Percentiles rank a stretch among this genome's conserved stretches.
Evolutionary conservation across 1,140 invertebrate species (phyloP).

Genomic region (Camponotus floridanus): DNA sequence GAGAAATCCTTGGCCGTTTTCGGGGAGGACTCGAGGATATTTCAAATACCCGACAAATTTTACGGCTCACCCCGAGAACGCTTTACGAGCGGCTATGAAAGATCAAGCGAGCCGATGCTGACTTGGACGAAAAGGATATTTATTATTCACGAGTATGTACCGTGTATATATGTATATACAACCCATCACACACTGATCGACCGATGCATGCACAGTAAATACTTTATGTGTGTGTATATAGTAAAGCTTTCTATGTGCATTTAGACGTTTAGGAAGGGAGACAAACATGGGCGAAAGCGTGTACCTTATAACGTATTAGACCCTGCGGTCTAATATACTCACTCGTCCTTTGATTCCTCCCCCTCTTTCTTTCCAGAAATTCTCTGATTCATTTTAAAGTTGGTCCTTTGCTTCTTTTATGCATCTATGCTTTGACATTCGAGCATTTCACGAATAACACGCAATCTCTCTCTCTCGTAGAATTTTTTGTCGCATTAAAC

Average conservation of each 20-base stretch:
- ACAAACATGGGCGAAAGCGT: conserved; percentile 42
- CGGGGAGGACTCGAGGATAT: conserved; percentile 58
- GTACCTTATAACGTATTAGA: conserved; percentile 67
- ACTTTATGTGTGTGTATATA: too few species aligned
- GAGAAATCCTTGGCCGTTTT: conserved; percentile 47
- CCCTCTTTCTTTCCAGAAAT: not conserved
- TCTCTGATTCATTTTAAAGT: conserved; percentile 43
- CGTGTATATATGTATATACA: conserved; percentile 53
- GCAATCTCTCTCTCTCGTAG: not conserved
- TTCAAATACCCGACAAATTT: conserved; percentile 78
- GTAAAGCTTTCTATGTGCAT: conserved; percentile 19
- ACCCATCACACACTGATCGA: conserved; percentile 15
- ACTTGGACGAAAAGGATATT: conserved; percentile 78
- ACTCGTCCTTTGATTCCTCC: conserved; percentile 25
- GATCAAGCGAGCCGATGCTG: conserved; percentile 80
- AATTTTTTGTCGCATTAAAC: not conserved
- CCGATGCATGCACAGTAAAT: conserved; percentile 6
- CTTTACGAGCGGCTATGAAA: conserved; percentile 80
- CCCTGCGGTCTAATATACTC: conserved; percentile 66
- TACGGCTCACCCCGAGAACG: conserved; percentile 67
- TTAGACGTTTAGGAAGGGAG: conserved; percentile 24
- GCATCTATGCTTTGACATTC: not conserved
- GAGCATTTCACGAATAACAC: not conserved
- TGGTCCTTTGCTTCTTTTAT: conserved; percentile 35
- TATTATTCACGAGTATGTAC: conserved; percentile 74